Conservation (phyloP, 2,797 vertebrate genomes). For the Fistularia commersonii region DNA sequence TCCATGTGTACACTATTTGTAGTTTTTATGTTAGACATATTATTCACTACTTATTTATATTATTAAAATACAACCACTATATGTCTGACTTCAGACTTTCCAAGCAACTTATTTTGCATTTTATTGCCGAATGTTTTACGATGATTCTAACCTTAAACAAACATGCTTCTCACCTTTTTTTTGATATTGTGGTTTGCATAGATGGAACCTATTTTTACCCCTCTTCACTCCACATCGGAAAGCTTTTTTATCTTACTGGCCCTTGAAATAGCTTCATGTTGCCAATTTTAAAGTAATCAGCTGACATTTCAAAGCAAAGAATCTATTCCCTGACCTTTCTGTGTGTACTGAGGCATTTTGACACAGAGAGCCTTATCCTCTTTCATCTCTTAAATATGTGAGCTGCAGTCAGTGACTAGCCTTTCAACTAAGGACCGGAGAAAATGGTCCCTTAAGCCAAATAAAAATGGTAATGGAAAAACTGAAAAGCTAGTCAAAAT, state of each 20-base stretch:
- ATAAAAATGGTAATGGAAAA: too few relatives aligned
- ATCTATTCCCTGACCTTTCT: conserved; percentile 75
- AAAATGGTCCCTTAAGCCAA: too few relatives aligned
- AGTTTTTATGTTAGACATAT: too few relatives aligned
- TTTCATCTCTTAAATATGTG: conserved; percentile 64
- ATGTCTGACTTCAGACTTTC: too few relatives aligned
- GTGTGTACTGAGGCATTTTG: conserved; percentile 53
- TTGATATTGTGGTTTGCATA: background rate
- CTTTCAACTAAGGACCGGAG: conserved; percentile 28
- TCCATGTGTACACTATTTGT: too few relatives aligned
- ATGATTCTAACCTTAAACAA: conserved; percentile 18
- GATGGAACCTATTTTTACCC: background rate
- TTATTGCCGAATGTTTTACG: conserved; percentile 10
- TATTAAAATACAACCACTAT: too few relatives aligned
- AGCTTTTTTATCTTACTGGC: conserved; percentile 8
- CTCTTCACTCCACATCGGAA: background rate
- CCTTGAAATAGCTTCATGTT: conserved; percentile 37
- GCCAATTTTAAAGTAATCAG: conserved; percentile 52
- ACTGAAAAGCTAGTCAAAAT: too few relatives aligned
- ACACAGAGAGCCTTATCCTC: conserved; percentile 19
- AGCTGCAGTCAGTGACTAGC: conserved; percentile 11
- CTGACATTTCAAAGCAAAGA: conserved; percentile 69
- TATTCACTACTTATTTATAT: too few relatives aligned
- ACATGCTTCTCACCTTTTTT: background rate
- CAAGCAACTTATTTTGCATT: too few relatives aligned